Evolutionary conservation across 2,797 vertebrate species (phyloP).

Genomic region (Mus spretus): DNA sequence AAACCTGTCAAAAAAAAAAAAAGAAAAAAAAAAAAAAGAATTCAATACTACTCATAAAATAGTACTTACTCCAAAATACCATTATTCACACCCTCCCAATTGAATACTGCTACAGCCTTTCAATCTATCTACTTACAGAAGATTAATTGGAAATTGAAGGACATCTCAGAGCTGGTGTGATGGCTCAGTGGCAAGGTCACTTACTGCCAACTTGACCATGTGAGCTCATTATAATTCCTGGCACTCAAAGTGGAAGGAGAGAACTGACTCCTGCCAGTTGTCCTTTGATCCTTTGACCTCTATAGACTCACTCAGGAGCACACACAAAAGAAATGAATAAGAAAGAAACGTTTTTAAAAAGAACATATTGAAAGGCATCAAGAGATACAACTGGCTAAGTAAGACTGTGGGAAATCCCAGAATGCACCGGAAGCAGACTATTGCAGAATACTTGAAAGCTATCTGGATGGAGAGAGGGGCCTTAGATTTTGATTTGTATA

Average conservation of each 20-base stretch:
- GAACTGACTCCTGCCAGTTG: not conserved
- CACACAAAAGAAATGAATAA: not conserved
- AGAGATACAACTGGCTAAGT: not conserved
- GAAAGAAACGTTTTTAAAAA: not conserved
- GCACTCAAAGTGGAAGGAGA: not conserved
- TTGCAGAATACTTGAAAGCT: not conserved
- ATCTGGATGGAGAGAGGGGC: not conserved
- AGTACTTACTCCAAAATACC: not conserved
- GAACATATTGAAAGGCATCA: not conserved
- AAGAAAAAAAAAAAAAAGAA: not conserved
- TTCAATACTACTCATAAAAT: not conserved
- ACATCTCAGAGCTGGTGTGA: not conserved
- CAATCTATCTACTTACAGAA: not conserved
- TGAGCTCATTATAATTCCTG: not conserved
- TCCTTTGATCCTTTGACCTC: not conserved
- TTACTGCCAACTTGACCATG: not conserved
- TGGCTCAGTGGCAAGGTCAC: not conserved
- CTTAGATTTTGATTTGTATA: not conserved
- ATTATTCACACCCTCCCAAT: not conserved
- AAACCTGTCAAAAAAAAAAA: no score
- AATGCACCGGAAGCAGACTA: no score
- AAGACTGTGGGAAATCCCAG: not conserved
- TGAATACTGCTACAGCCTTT: not conserved
- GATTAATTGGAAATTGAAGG: not conserved
- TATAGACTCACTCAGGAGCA: not conserved